Evolutionary conservation across 2,888 invertebrate genomes (phyloP).

Genomic region (Calameuta filiformis): DNA sequence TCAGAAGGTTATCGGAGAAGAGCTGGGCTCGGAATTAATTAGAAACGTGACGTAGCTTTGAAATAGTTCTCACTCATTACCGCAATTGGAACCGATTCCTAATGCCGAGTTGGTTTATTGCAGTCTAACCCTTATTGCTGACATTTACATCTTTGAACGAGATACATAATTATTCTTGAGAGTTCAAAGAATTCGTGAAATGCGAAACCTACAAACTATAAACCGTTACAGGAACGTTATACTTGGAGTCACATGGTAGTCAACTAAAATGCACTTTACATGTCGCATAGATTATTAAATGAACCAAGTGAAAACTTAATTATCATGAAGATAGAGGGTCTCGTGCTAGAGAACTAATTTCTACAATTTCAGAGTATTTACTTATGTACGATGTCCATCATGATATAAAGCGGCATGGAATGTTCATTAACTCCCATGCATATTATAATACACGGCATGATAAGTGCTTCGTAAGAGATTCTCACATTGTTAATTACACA

Average conservation of each 20-base stretch:
- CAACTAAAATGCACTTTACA: conserved; percentile 36
- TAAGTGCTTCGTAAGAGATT: background rate
- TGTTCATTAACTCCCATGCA: background rate
- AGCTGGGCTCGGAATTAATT: background rate
- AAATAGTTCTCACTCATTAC: background rate
- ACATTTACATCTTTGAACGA: background rate
- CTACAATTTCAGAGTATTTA: conserved; percentile 36
- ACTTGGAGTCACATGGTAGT: background rate
- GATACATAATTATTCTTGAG: background rate
- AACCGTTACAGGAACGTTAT: no score
- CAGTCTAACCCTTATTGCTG: background rate
- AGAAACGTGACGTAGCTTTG: background rate
- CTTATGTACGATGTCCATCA: conserved; percentile 25
- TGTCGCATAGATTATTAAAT: conserved; percentile 41
- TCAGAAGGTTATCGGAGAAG: background rate
- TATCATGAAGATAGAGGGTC: conserved; percentile 23
- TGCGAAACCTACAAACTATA: background rate
- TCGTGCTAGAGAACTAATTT: conserved; percentile 34
- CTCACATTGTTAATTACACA: background rate
- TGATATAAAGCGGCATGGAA: background rate
- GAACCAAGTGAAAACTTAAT: conserved; percentile 39
- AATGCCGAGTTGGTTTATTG: background rate
- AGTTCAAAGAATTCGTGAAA: background rate
- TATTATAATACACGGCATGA: background rate
- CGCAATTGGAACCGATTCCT: background rate